Evolutionary conservation across 2,888 invertebrate species (phyloP).

Genomic region (Venusia cambrica): DNA sequence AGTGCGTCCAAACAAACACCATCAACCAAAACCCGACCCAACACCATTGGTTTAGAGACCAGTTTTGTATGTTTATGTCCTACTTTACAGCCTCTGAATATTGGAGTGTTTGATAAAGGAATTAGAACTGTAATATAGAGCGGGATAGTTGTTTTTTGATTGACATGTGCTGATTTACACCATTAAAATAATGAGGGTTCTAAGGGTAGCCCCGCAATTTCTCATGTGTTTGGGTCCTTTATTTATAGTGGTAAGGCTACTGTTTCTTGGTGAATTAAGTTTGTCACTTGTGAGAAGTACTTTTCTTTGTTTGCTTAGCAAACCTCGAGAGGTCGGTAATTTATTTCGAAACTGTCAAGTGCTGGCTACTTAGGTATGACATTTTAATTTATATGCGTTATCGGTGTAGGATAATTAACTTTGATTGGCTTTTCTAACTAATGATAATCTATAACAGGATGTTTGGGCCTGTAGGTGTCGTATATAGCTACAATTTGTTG

Average conservation of each 20-base stretch:
- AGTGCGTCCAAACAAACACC: constrained; percentile 43
- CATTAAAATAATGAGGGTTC: constrained; percentile 75
- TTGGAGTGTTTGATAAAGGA: constrained; percentile 22
- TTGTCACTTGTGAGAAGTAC: constrained; percentile 38
- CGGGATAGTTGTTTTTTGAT: constrained; percentile 36
- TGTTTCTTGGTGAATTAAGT: constrained; percentile 47
- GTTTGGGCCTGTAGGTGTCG: too few species aligned
- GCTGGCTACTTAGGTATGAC: too few species aligned
- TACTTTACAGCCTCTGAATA: constrained; percentile 25
- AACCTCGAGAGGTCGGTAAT: too few species aligned
- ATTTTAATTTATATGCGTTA: too few species aligned
- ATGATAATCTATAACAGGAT: too few species aligned
- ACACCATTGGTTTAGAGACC: constrained; percentile 15
- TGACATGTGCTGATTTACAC: constrained; percentile 47
- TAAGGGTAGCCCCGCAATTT: constrained; percentile 71
- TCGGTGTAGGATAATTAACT: too few species aligned
- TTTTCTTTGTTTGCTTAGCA: neutral
- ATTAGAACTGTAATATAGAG: constrained; percentile 28
- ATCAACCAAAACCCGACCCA: constrained; percentile 20
- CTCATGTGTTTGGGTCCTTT: constrained; percentile 69
- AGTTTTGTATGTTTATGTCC: constrained; percentile 15
- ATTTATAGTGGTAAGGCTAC: constrained; percentile 68
- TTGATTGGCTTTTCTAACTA: too few species aligned
- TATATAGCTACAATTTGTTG: too few species aligned
- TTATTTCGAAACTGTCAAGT: too few species aligned